Evolutionary conservation across 2,888 invertebrate genomes (phyloP).

Genomic region (Trachelus tabidus): DNA sequence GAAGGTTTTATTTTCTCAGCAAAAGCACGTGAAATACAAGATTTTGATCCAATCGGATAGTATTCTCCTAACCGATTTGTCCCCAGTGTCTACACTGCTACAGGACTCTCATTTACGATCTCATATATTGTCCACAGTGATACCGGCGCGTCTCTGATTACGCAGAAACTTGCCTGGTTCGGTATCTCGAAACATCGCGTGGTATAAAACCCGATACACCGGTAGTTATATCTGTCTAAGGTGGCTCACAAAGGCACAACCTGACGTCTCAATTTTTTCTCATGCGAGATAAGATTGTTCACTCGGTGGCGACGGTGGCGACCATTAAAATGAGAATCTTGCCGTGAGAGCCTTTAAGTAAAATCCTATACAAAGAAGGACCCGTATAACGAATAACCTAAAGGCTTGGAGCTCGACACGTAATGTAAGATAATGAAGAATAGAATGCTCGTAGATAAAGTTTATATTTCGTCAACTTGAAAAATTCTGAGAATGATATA

Average conservation of each 20-base stretch:
- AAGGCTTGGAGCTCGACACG: too few relatives aligned
- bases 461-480: not conserved
- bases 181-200: conserved; percentile 53
- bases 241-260: conserved; percentile 52
- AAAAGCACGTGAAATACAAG: too few relatives aligned
- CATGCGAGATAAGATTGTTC: conserved; percentile 56
- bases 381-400: too few relatives aligned
- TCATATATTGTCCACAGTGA: conserved; percentile 19
- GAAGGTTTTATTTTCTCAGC: too few relatives aligned
- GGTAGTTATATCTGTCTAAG: conserved; percentile 48
- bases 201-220: conserved; percentile 56
- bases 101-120: too few relatives aligned
- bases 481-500: conserved; percentile 43
- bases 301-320: conserved; percentile 17
- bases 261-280: conserved; percentile 61
- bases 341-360: too few relatives aligned
- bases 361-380: too few relatives aligned
- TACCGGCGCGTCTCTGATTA: conserved; percentile 56
- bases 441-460: not conserved
- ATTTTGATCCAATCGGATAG: not conserved
- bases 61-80: conserved; percentile 3
- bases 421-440: too few relatives aligned
- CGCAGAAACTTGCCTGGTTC: conserved; percentile 44
- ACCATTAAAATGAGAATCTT: conserved; percentile 2
- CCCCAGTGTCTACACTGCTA: not conserved